Evolutionary conservation across 2,113 vertebrate genomes (phyloP), one percentile per base, ranked within the genome.

Genomic region (Procavia capensis): DNA sequence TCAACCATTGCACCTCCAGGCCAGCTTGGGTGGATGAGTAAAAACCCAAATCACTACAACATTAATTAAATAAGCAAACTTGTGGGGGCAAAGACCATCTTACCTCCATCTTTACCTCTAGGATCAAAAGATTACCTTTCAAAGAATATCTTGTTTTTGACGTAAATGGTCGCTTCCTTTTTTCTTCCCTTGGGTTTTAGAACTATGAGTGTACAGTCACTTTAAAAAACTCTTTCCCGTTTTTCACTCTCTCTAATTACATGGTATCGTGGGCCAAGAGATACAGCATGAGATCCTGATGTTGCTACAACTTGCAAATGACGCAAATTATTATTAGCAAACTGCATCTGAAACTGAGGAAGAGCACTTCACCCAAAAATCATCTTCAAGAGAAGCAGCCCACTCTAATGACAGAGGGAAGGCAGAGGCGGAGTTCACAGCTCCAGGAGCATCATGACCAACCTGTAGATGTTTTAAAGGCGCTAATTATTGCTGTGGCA

Each of bases 241-340:
- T 70, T 90, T 83, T 95, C 61, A 83, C 89, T 92, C 68, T 94
- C 45, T 95, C 89, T 96, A 97, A 97, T 94, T 96, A 95, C 78
- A 88, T 14, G 39, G 94, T 96, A 72, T 76, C 90, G 79, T 17
- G 43, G 61, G 85, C 97, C 95, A 91, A 92, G 94, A 95, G 96
- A 96, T 93, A 93, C 89, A 94, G 83, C 92, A 90, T 29, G 61
- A 95, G 92, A 94, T 92, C 81, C 92, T 82, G 66, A 76, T 43
- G 91, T 85, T 96, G 93, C 97, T 97, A 92, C 85, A 87, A 90
- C 94, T 97, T 97, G 85, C 85, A 96, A 97, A 64, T 45, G 74
- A 88, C 50, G 66, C 74, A 82, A 82, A 95, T 72, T 92, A 64
- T 80, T 79, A 96, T 97, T 90, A 97, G 89, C 78, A 93, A 95